phyloP scores from a whole-genome alignment of 2,113 vertebrate genomes.

The Arenaria interpres region DNA sequence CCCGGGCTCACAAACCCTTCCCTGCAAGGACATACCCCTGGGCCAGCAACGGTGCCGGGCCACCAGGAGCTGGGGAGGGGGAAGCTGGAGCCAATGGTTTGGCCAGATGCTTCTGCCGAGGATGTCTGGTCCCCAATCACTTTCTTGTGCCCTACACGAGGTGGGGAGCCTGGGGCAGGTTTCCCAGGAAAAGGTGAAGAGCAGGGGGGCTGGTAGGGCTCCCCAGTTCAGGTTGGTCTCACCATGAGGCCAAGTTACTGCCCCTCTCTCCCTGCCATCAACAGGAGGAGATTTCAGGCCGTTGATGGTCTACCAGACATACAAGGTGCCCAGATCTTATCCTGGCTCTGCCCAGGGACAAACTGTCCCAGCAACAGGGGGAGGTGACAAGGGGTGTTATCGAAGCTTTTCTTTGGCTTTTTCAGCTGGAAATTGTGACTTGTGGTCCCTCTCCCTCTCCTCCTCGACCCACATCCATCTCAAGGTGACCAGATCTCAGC shows the following conservation, averaged over 20 bases:
- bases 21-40: not conserved
- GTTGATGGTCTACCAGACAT: not conserved
- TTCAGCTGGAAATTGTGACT: not conserved
- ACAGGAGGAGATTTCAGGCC: not conserved
- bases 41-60: fast-evolving
- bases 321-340: not conserved
- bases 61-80: not conserved
- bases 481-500: not conserved
- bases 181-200: not conserved
- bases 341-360: not conserved
- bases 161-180: not conserved
- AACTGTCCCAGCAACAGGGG: not conserved
- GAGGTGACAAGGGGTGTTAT: not conserved
- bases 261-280: not conserved
- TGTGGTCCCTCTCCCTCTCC: not conserved
- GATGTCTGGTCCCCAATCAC: not conserved
- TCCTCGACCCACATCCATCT: not conserved
- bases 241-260: not conserved
- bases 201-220: not conserved
- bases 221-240: not conserved
- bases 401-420: not conserved
- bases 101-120: not conserved
- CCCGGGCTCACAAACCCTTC: not conserved
- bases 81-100: not conserved
- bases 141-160: not conserved